These are phyloP conservation scores for Macheiramphus alcinus DNA, from an alignment of 2,113 vertebrate genomes.

Conservation along the genomic window DNA sequence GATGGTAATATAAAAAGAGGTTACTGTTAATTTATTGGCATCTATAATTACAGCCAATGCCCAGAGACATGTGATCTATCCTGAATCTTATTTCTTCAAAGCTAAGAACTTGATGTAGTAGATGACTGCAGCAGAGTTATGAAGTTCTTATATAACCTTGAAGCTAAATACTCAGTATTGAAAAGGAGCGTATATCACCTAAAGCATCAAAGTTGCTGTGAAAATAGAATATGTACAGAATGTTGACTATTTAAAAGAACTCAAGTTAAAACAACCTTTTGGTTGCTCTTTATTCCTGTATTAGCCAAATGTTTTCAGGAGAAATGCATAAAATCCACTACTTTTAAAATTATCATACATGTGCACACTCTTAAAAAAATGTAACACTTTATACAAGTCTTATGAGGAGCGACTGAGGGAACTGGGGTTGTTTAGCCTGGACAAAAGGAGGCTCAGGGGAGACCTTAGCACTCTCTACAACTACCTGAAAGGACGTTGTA, in stretches of 20 bases:
- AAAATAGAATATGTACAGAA: background rate
- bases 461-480: background rate
- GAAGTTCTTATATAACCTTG: background rate
- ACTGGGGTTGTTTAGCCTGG: background rate
- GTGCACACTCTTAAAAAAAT: background rate
- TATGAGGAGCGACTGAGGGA: fast-evolving
- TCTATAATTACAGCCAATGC: background rate
- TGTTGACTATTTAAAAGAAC: background rate
- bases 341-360: background rate
- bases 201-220: background rate
- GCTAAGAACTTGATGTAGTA: background rate
- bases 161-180: background rate
- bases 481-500: background rate
- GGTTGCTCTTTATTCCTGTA: background rate
- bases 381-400: background rate
- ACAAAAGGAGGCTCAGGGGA: background rate
- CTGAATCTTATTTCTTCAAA: background rate
- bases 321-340: background rate
- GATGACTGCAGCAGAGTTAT: background rate
- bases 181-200: background rate
- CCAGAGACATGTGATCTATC: background rate
- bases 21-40: background rate
- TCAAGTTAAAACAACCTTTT: background rate
- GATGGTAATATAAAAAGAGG: background rate
- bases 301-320: background rate